A percentile compares a stretch with the other conserved stretches of the same genome.
Evolutionary conservation across 2,113 vertebrate genomes (phyloP).

Genomic region (Eubucco bourcierii): DNA sequence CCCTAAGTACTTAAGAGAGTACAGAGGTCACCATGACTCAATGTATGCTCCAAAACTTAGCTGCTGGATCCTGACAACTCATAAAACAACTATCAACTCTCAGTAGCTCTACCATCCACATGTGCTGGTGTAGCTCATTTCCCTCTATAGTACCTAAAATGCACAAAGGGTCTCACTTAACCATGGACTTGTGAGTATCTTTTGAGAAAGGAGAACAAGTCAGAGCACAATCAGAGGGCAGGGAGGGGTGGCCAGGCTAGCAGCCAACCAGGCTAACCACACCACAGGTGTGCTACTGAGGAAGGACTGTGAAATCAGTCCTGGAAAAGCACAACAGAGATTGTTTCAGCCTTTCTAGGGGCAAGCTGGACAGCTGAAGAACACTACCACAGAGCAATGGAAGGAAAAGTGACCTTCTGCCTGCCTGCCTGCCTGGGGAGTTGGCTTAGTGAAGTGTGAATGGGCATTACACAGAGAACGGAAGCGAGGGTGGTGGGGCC

Average conservation of each 20-base stretch:
- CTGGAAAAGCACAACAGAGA: background rate
- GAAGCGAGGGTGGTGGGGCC: background rate
- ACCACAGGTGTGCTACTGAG: background rate
- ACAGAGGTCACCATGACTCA: background rate
- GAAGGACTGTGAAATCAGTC: background rate
- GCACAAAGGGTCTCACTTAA: background rate
- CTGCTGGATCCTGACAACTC: background rate
- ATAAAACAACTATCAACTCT: background rate
- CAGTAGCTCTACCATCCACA: background rate
- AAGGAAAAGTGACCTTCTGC: accelerated
- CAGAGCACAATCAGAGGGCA: background rate
- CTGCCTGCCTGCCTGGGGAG: accelerated
- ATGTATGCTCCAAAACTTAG: background rate
- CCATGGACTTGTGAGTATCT: background rate
- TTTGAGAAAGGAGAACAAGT: background rate
- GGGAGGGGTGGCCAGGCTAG: background rate
- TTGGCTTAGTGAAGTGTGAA: background rate
- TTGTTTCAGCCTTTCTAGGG: background rate
- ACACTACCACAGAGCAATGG: accelerated
- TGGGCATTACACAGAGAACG: background rate
- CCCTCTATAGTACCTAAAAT: background rate
- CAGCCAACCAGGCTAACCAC: background rate
- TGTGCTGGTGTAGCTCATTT: background rate
- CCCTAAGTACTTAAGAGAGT: background rate
- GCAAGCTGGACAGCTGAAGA: background rate